These are phyloP conservation scores for Plotosus lineatus DNA, from an alignment of 2,113 vertebrate species.

Conservation along the genomic window DNA sequence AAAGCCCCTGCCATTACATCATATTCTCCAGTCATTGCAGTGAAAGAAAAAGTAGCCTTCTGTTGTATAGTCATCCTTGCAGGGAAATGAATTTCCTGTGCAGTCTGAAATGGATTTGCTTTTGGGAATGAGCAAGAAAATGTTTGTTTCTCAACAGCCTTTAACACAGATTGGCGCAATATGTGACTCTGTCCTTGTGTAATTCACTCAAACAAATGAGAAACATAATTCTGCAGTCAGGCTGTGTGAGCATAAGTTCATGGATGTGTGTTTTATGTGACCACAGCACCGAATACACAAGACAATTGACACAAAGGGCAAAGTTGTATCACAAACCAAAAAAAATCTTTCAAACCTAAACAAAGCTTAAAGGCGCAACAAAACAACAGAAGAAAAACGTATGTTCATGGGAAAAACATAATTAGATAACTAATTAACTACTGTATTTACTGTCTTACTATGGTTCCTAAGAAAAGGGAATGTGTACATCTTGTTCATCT, in stretches of 20 bases:
- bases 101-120: conserved; percentile 24
- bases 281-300: not conserved
- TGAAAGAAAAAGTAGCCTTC: conserved; percentile 27
- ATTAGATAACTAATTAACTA: conserved; percentile 16
- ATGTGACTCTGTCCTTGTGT: not conserved
- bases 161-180: conserved; percentile 37
- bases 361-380: conserved; percentile 16
- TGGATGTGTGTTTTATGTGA: not conserved
- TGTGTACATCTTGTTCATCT: not conserved
- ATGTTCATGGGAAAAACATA: conserved; percentile 15
- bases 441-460: not conserved
- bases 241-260: not conserved
- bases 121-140: conserved; percentile 19
- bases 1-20: conserved; percentile 44
- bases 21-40: conserved; percentile 28
- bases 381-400: conserved; percentile 18
- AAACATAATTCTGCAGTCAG: not conserved
- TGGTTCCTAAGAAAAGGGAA: not conserved
- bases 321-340: conserved; percentile 1
- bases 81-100: conserved; percentile 30
- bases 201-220: conserved; percentile 3
- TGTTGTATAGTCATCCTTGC: conserved; percentile 11
- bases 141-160: conserved; percentile 31
- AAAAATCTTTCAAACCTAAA: conserved; percentile 18
- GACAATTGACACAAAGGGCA: not conserved